Conservation (phyloP, 2,888 invertebrate genomes). For the Cordilura impudica region DNA sequence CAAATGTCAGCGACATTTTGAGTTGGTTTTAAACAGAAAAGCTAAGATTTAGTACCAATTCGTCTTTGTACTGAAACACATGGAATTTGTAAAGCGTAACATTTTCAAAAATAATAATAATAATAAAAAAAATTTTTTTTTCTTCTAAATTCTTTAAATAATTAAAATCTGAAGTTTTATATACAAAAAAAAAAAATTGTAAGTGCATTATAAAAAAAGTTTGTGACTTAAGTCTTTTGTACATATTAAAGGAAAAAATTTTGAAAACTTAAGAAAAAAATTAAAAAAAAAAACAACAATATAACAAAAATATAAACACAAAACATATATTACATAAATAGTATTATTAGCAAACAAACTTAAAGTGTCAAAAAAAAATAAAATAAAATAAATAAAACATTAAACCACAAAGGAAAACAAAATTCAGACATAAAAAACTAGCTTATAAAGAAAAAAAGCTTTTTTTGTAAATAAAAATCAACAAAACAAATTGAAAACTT, state of each 20-base stretch:
- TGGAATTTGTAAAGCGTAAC: slow-evolving; percentile 60
- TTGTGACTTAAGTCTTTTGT: slow-evolving; percentile 72
- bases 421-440: slow-evolving; percentile 11
- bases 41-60: slow-evolving; percentile 71
- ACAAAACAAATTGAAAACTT: not conserved
- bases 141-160: slow-evolving; percentile 50
- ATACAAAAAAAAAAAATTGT: slow-evolving; percentile 3
- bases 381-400: slow-evolving; percentile 2
- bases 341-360: not conserved
- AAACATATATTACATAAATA: not conserved
- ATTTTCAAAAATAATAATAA: slow-evolving; percentile 20
- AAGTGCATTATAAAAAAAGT: slow-evolving; percentile 57
- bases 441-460: not conserved
- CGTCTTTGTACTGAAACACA: slow-evolving; percentile 72
- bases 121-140: slow-evolving; percentile 17
- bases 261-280: not conserved
- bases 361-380: not conserved
- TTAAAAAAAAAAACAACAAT: not conserved
- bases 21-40: slow-evolving; percentile 47
- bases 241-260: slow-evolving; percentile 25
- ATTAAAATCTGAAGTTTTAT: slow-evolving; percentile 14
- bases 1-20: slow-evolving; percentile 34
- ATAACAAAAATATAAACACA: not conserved
- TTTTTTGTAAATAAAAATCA: not conserved
- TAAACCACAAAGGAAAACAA: slow-evolving; percentile 5